These are phyloP conservation scores for Girardinus metallicus DNA, from an alignment of 2,797 vertebrate species.

Conservation along the genomic window DNA sequence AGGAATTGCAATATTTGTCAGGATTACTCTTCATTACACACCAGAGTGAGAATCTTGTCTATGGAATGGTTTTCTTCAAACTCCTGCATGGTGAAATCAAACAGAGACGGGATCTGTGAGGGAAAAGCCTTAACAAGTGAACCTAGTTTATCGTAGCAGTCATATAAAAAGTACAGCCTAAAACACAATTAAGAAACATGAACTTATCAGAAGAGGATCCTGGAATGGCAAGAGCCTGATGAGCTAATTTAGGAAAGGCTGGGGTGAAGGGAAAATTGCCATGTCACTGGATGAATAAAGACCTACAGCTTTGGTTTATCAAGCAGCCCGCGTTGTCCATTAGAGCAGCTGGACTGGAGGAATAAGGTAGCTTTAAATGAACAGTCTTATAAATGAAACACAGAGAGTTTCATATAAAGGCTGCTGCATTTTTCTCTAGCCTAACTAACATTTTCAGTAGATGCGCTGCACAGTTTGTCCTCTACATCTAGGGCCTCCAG, in stretches of 20 bases:
- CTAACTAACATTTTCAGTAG: constrained; percentile 11
- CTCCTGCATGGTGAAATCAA: not conserved
- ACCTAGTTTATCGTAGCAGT: not conserved
- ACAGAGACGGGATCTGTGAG: not conserved
- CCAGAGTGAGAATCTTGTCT: not conserved
- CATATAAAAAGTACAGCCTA: not conserved
- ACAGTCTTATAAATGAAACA: not conserved
- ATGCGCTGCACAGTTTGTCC: constrained; percentile 4
- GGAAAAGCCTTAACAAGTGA: not conserved
- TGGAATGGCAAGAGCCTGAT: not conserved
- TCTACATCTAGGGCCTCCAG: constrained; percentile 27
- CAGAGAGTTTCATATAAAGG: not conserved
- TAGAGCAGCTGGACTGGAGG: not conserved
- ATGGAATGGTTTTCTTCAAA: not conserved
- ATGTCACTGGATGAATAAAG: not conserved
- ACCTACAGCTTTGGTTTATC: not conserved
- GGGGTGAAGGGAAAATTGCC: not conserved
- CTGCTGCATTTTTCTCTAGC: not conserved
- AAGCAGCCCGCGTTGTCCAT: not conserved
- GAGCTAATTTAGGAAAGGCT: not conserved
- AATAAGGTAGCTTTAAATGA: not conserved
- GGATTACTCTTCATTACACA: not conserved
- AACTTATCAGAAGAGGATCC: not conserved
- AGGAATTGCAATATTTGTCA: not conserved
- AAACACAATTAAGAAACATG: not conserved